Evolutionary conservation across 2,797 vertebrate species (phyloP).

Genomic region (Ptychadena robeensis): DNA sequence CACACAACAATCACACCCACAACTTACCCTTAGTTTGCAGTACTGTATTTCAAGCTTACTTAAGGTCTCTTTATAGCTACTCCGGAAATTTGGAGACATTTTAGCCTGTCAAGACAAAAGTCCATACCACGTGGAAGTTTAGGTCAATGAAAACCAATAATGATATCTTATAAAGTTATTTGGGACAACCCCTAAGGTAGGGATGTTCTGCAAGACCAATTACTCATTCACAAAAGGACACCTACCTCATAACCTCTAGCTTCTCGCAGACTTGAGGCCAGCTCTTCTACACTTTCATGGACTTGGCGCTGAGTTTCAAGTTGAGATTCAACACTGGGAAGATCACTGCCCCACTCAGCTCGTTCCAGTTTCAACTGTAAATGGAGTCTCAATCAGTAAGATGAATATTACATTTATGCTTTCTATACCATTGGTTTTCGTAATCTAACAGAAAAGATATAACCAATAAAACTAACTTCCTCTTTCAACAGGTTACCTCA

Average conservation of each 20-base stretch:
- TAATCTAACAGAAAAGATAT: neutral
- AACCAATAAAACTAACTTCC: neutral
- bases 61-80: conserved; percentile 90
- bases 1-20: neutral
- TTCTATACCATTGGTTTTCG: neutral
- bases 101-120: conserved; percentile 76
- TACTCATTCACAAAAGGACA: neutral
- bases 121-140: neutral
- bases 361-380: conserved; percentile 87
- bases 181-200: neutral
- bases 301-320: conserved; percentile 86
- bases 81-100: conserved; percentile 89
- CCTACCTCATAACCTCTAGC: conserved; percentile 87
- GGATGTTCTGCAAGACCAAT: neutral
- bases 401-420: neutral
- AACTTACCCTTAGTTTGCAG: conserved; percentile 92
- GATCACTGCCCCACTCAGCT: conserved; percentile 93
- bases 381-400: neutral
- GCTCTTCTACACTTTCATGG: conserved; percentile 87
- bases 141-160: neutral
- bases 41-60: conserved; percentile 95
- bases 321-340: conserved; percentile 90
- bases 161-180: neutral
- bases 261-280: conserved; percentile 87
- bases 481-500: conserved; percentile 60